Conservation (phyloP, 1,140 invertebrate genomes). For the Vanessa tameamea region DNA sequence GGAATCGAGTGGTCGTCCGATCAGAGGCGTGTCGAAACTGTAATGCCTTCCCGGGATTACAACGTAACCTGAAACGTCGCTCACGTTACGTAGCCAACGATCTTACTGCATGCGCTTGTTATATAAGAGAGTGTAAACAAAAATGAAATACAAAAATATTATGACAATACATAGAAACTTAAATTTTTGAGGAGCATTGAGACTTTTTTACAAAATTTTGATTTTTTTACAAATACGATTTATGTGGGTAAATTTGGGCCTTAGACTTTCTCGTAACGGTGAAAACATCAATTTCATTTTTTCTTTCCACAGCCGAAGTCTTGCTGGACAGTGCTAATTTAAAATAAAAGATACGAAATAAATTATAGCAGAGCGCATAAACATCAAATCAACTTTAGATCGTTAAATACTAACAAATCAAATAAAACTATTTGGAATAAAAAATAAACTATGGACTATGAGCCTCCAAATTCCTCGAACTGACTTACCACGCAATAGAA, state of each 20-base stretch:
- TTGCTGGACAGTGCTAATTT: no score
- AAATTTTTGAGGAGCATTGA: no score
- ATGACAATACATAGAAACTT: no score
- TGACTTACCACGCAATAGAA: conserved; percentile 22
- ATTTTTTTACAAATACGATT: no score
- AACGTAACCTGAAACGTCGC: conserved; percentile 39
- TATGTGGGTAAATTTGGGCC: no score
- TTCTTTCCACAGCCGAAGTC: no score
- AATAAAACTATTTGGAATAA: not conserved
- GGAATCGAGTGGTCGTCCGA: conserved; percentile 46
- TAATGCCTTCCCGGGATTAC: conserved; percentile 47
- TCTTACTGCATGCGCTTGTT: conserved; percentile 3
- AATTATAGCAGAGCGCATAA: no score
- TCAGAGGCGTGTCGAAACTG: conserved; percentile 51
- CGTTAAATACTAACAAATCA: conserved; percentile 3
- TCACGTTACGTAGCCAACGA: conserved; percentile 27
- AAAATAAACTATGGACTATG: conserved; percentile 12
- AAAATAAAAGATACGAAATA: no score
- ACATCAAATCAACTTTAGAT: no score
- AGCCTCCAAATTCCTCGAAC: conserved; percentile 18
- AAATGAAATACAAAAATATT: not conserved
- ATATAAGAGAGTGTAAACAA: conserved; percentile 1
- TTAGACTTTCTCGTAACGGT: no score
- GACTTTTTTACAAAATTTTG: no score
- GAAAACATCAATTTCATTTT: no score